Base-by-base conservation (phyloP, 1,140 invertebrate genomes). In the Drosophila pachea region DNA sequence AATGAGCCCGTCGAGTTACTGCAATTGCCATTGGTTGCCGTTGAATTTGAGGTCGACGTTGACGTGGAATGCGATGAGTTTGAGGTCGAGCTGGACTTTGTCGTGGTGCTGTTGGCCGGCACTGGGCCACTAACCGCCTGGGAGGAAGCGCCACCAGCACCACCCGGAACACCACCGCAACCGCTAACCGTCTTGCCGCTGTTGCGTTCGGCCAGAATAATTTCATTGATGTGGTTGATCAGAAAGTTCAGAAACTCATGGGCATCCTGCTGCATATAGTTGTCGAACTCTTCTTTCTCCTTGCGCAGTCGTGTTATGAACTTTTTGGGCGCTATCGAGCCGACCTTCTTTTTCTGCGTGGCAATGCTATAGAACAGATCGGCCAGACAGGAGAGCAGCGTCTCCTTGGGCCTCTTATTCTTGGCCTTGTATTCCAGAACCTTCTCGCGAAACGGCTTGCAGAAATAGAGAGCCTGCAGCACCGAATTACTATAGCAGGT, bases 401-500 rank as follows among this genome's bases (percentile, higher is more conserved):
- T 99, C 91, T 99, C 99, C 91, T 99, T 99, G 71, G 96, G 98
- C 89, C 97, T 92, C 90, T 98, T 99, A 89, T 98, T 98, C 90
- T 97, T 98, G 49, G 96, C 96, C 90, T 99, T 99, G 89, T 99
- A 99, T 90, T 99, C 97, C 53, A 99, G 91, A 31, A 99, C 98
- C 91, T 97, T 99, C 86, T 99, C 98, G 90, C 99, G 93, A 90
- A 99, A 99, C 68, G 98, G 98, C 88, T 97, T 95, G 90, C 99
- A 99, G 90, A 99, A 99, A 90, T 99, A 99, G 58, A 99, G 92
- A 14, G 99, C 99, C 94, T 99, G 99, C 59, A 99, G 92, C 58
- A 99, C 99, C 42, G 98, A 99, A 91, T 99, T 99, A 89, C 97
- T 99, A 89, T 99, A 99, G 91, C 99, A 99, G 7, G 99, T 99